A percentile compares a stretch with the other conserved stretches of the same genome.
These are phyloP conservation scores for Heloderma charlesbogerti DNA, from an alignment of 2,113 vertebrate species.

Conservation along the genomic window DNA sequence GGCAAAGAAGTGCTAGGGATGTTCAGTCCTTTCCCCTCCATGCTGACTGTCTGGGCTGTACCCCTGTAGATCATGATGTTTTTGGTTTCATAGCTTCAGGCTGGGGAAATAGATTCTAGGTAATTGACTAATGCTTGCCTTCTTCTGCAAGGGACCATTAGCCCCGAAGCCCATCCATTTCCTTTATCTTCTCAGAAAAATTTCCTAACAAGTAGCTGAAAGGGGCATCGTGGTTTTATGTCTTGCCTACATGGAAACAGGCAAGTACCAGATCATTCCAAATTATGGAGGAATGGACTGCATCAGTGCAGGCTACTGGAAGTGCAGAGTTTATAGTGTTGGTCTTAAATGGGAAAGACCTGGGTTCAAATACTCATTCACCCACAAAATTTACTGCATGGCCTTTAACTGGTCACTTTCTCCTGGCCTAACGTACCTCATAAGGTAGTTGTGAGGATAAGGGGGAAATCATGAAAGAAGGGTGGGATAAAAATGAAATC, in stretches of 20 bases:
- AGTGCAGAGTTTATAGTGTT: background rate
- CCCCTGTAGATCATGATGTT: background rate
- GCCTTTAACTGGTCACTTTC: background rate
- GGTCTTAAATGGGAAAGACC: background rate
- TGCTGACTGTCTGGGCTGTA: background rate
- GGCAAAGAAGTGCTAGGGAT: slow-evolving; percentile 5
- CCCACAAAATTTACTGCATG: background rate
- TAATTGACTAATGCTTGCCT: slow-evolving; percentile 8
- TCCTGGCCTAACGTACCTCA: background rate
- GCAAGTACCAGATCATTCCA: background rate
- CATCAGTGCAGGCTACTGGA: background rate
- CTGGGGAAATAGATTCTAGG: background rate
- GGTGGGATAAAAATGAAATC: background rate
- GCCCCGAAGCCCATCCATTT: background rate
- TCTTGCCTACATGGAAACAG: background rate
- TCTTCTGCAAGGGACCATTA: background rate
- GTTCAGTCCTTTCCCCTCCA: background rate
- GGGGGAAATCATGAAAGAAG: background rate
- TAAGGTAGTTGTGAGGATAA: background rate
- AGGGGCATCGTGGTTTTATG: background rate
- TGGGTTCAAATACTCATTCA: background rate
- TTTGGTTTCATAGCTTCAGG: slow-evolving; percentile 1
- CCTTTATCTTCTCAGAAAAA: background rate
- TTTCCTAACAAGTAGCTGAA: background rate
- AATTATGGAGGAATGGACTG: background rate